Percentiles rank a stretch among this genome's conserved stretches.
Conservation (phyloP, 2,888 invertebrate species). For the Ariolimax columbianus region DNA sequence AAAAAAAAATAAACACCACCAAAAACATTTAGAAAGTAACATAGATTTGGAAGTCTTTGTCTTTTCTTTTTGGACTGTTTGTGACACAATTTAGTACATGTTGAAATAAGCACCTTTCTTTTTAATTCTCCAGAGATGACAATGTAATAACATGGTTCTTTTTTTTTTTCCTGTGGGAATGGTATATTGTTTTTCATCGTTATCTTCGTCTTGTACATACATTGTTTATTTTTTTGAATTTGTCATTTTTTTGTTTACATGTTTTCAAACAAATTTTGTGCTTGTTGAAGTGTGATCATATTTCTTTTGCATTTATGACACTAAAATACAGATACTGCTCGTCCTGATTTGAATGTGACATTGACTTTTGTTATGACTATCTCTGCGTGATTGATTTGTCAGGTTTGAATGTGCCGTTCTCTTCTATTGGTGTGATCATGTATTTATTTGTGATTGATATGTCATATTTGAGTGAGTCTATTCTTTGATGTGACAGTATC, state of each 20-base stretch:
- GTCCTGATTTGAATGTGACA: neutral
- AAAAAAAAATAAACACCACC: neutral
- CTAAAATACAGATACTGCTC: neutral
- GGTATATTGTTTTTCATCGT: too few relatives aligned
- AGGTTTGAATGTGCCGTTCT: neutral
- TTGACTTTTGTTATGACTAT: too few relatives aligned
- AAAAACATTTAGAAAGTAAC: neutral
- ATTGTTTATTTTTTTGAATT: neutral
- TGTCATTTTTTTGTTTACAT: neutral
- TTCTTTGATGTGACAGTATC: too few relatives aligned
- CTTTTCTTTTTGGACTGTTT: too few relatives aligned
- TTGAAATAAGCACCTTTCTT: too few relatives aligned
- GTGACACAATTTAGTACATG: too few relatives aligned
- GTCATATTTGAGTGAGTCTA: neutral
- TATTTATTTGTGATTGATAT: neutral
- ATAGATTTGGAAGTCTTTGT: too few relatives aligned
- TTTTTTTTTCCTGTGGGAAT: too few relatives aligned
- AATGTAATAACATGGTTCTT: too few relatives aligned
- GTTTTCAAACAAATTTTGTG: neutral
- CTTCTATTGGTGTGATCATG: neutral
- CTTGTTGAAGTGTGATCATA: neutral
- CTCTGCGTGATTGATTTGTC: too few relatives aligned
- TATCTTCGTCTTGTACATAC: too few relatives aligned
- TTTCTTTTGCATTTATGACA: slow-evolving; percentile 3
- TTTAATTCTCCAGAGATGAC: too few relatives aligned